Base-by-base conservation (phyloP, 2,113 vertebrate genomes). In the Scolopax mira region DNA sequence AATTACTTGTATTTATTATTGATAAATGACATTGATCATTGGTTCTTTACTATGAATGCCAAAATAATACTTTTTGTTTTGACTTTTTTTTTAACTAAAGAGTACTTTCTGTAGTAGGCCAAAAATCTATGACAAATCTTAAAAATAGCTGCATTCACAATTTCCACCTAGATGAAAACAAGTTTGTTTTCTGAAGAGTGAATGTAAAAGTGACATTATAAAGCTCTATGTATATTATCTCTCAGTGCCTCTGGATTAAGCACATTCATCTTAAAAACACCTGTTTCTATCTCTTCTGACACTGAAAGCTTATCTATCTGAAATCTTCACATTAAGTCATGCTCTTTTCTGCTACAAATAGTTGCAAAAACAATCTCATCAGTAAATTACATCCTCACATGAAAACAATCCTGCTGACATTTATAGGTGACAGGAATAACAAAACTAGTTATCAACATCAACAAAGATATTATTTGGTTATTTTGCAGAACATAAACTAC, bases 391-490 rank as follows among this genome's bases (percentile, higher is more conserved):
- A 81, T 11, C 35, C 72, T 39, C 25, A 72, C 14, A 44, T 15
- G 24, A 72, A 89, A 94, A 78, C 27, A 84, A 58, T 73, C 86
- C 33, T 78, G 60, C 69, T 86, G 77, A 85, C 64, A 84, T 79
- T 31, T 12, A 12, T 18, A 62, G 23, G 22, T 41, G 37, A 71
- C 46, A 66, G 42, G 52, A 90, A 74, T 58, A 89, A 70, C 15
- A 73, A 52, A 80, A 30, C 60, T 0, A 31, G 27, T 30, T 70
- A 80, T 25, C 69, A 62, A 22, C 13, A 80, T 25, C 69, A 62
- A 22, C 13, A 15, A 89, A 30, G 25, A 84, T 14, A 46, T 27
- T 58, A 54, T 64, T 52, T 85, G 44, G 35, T 79, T 80, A 9
- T 44, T 81, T 42, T 92, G n/a, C 49, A 89, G 42, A 84, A 84